phyloP scores from a whole-genome alignment of 2,797 vertebrate genomes.

The Microctenopoma steveboyesi region DNA sequence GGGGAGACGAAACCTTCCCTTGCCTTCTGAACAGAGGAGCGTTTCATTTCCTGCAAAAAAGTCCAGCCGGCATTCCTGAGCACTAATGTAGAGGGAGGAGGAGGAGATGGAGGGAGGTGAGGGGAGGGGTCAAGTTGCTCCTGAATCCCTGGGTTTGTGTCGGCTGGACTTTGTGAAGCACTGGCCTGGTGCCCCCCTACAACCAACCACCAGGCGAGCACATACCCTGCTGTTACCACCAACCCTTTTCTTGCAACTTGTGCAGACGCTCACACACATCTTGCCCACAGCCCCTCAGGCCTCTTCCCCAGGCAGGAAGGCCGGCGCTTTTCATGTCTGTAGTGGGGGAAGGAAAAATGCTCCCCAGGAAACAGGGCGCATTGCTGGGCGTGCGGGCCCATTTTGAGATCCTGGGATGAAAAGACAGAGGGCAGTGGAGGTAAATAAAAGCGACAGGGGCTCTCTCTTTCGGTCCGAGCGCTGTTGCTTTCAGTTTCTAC shows the following conservation, averaged over 20 bases:
- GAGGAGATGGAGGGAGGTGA: conserved; percentile 34
- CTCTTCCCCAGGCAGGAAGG: conserved; percentile 88
- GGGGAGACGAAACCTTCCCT: conserved; percentile 65
- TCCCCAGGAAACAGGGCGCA: conserved; percentile 87
- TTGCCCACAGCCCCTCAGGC: conserved; percentile 65
- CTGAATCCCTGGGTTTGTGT: conserved; percentile 88
- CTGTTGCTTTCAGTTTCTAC: conserved; percentile 53
- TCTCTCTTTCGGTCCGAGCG: conserved; percentile 21
- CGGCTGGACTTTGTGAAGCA: conserved; percentile 82
- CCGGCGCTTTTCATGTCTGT: conserved; percentile 87
- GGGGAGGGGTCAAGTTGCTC: conserved; percentile 80
- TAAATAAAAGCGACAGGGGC: conserved; percentile 87
- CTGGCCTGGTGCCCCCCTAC: conserved; percentile 77
- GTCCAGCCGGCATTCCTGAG: conserved; percentile 85
- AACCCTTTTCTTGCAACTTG: conserved; percentile 5
- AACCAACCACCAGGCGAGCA: conserved; percentile 56
- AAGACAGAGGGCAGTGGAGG: conserved; percentile 84
- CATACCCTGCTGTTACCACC: conserved; percentile 61
- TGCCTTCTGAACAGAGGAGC: conserved; percentile 86
- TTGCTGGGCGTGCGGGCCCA: conserved; percentile 69
- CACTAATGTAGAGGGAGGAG: conserved; percentile 78
- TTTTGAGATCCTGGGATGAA: conserved; percentile 89
- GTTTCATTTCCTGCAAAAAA: conserved; percentile 86
- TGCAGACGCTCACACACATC: conserved; percentile 19
- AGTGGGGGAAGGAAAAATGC: conserved; percentile 84